phyloP scores from a whole-genome alignment of 2,888 invertebrate species.

The Gonocerus acuteangulatus region DNA sequence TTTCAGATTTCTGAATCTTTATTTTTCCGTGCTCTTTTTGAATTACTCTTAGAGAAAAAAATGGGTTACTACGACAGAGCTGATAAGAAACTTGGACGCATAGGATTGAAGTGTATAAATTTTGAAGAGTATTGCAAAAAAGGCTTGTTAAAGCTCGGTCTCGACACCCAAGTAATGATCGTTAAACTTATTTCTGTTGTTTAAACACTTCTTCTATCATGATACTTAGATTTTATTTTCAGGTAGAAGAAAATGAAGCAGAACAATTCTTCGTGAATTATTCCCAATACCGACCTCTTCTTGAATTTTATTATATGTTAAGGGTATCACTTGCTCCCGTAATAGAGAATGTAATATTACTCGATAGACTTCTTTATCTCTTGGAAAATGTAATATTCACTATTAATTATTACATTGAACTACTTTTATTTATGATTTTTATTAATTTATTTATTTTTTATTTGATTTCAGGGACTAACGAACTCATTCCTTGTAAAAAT shows the following conservation, averaged over 20 bases:
- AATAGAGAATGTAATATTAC: constrained; percentile 69
- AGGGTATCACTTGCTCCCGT: constrained; percentile 69
- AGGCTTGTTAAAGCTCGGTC: constrained; percentile 56
- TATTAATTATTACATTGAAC: constrained; percentile 14
- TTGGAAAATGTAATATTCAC: constrained; percentile 50
- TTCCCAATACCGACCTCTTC: constrained; percentile 49
- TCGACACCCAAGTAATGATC: constrained; percentile 47
- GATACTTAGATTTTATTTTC: constrained; percentile 35
- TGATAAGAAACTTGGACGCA: constrained; percentile 54
- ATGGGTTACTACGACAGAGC: constrained; percentile 43
- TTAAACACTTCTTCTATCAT: too few species aligned
- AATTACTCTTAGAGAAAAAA: constrained; percentile 50
- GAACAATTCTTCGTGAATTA: constrained; percentile 44
- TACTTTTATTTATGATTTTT: constrained; percentile 42
- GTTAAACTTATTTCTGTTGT: too few species aligned
- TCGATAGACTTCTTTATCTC: constrained; percentile 73
- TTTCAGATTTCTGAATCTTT: constrained; percentile 54
- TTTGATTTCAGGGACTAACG: constrained; percentile 40
- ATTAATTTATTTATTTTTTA: constrained; percentile 41
- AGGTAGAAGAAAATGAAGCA: constrained; percentile 55
- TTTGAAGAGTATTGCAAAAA: constrained; percentile 64
- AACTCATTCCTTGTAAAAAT: constrained; percentile 62
- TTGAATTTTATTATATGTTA: constrained; percentile 69
- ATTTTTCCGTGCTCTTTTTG: constrained; percentile 68
- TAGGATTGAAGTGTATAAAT: constrained; percentile 53